phyloP scores from a whole-genome alignment of 2,888 invertebrate species.

The Sarcophaga variegata region DNA sequence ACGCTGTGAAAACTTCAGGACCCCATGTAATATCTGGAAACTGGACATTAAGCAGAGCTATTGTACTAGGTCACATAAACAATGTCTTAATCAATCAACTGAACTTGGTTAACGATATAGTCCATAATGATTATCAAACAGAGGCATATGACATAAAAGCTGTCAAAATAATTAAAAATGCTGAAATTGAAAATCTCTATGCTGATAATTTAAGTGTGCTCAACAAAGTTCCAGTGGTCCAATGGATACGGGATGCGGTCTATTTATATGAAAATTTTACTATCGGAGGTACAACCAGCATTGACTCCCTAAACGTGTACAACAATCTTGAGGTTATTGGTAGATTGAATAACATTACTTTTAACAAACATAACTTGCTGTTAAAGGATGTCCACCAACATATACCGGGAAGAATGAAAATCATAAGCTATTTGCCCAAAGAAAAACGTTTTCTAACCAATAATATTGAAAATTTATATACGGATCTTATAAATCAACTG shows the following conservation, averaged over 20 bases:
- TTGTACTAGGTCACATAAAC: slow-evolving; percentile 76
- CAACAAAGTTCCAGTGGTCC: slow-evolving; percentile 82
- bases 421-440: slow-evolving; percentile 73
- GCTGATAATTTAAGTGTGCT: slow-evolving; percentile 76
- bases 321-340: slow-evolving; percentile 77
- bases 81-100: slow-evolving; percentile 82
- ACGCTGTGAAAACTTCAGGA: slow-evolving; percentile 80
- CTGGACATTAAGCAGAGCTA: slow-evolving; percentile 76
- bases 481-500: slow-evolving; percentile 78
- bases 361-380: slow-evolving; percentile 81
- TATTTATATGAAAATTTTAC: slow-evolving; percentile 79
- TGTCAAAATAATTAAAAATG: slow-evolving; percentile 79
- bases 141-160: slow-evolving; percentile 81
- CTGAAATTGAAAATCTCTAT: slow-evolving; percentile 80
- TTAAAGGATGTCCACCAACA: slow-evolving; percentile 75
- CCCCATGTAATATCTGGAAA: slow-evolving; percentile 81
- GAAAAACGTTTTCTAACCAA: slow-evolving; percentile 74
- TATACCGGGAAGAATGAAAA: slow-evolving; percentile 73
- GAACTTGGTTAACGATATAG: slow-evolving; percentile 83
- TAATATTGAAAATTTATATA: slow-evolving; percentile 75
- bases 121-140: slow-evolving; percentile 79
- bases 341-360: slow-evolving; percentile 80
- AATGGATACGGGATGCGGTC: slow-evolving; percentile 82
- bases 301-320: slow-evolving; percentile 76
- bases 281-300: slow-evolving; percentile 82